phyloP scores from a whole-genome alignment of 2,888 invertebrate genomes.

The Diloba caeruleocephala region DNA sequence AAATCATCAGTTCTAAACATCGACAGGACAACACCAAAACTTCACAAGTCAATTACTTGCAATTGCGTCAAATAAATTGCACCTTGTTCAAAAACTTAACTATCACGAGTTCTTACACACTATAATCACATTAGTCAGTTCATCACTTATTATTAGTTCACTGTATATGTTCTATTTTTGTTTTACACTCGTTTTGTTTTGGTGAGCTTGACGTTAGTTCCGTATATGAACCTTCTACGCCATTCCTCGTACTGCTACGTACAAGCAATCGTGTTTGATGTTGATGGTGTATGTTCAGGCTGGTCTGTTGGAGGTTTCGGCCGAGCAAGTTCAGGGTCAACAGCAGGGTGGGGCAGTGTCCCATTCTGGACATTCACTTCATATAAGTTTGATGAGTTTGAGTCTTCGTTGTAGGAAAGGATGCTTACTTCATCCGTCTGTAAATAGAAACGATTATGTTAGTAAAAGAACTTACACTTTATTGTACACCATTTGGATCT shows the following conservation, averaged over 20 bases:
- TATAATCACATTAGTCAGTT: constrained; percentile 46
- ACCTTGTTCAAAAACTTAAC: constrained; percentile 38
- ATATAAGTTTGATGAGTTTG: constrained; percentile 82
- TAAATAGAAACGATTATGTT: constrained; percentile 24
- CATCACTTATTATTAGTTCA: constrained; percentile 39
- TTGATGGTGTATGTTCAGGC: constrained; percentile 64
- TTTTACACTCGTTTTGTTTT: constrained; percentile 62
- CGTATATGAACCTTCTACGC: constrained; percentile 82
- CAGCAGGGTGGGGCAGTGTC: constrained; percentile 26
- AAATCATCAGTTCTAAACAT: constrained; percentile 34
- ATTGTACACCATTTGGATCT: too few species aligned
- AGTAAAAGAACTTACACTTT: too few species aligned
- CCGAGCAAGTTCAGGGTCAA: constrained; percentile 40
- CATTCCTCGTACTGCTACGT: constrained; percentile 85
- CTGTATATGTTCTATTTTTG: constrained; percentile 22
- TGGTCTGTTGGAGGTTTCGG: constrained; percentile 57
- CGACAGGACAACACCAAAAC: constrained; percentile 37
- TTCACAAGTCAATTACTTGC: too few species aligned
- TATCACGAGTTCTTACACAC: constrained; percentile 49
- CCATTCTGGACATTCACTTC: constrained; percentile 77
- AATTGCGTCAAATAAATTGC: constrained; percentile 49
- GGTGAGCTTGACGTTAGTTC: constrained; percentile 64
- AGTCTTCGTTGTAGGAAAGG: constrained; percentile 83
- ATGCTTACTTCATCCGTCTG: constrained; percentile 83
- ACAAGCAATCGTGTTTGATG: constrained; percentile 77